Conservation (phyloP, 2,888 invertebrate species). For the Acanthosepion esculentum region DNA sequence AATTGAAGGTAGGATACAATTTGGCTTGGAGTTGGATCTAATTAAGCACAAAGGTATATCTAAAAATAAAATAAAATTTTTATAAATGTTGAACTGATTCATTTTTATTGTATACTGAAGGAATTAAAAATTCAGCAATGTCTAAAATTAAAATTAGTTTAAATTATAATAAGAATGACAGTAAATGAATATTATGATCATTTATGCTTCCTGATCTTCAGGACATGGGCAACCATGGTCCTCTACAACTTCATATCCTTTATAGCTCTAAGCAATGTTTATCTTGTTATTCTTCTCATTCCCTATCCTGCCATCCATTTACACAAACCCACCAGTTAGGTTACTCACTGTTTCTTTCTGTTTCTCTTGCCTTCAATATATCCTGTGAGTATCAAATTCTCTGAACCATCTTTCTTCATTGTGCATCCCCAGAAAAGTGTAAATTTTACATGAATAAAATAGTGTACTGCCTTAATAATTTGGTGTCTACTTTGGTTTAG, state of each 20-base stretch:
- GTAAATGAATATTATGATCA: not conserved
- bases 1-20: not conserved
- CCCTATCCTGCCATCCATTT: too few relatives aligned
- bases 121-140: not conserved
- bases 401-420: not conserved
- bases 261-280: too few relatives aligned
- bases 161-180: not conserved
- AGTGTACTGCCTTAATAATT: too few relatives aligned
- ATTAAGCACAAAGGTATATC: not conserved
- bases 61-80: not conserved
- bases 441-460: not conserved
- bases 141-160: not conserved
- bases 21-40: not conserved
- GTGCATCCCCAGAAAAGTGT: not conserved
- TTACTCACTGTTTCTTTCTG: too few relatives aligned
- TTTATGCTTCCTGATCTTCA: too few relatives aligned
- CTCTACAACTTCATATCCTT: too few relatives aligned
- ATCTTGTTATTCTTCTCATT: too few relatives aligned
- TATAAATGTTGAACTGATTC: not conserved
- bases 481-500: too few relatives aligned
- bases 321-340: too few relatives aligned
- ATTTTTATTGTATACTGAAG: not conserved
- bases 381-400: too few relatives aligned
- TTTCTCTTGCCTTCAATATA: too few relatives aligned
- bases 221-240: too few relatives aligned